Conservation (phyloP, 1,140 invertebrate genomes). For the Phthorimaea operculella region DNA sequence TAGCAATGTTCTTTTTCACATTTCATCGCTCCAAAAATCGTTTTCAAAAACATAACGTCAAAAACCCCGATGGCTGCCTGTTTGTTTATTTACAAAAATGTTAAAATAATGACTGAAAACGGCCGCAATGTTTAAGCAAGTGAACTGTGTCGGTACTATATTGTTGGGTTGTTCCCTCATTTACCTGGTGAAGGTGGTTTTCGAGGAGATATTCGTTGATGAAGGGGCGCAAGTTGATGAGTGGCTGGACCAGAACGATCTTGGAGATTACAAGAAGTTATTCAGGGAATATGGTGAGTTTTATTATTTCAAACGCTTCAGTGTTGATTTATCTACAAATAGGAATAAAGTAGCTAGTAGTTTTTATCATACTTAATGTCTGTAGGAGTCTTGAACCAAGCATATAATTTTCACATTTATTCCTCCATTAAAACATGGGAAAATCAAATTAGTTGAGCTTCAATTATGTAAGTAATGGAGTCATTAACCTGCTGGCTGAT, state of each 20-base stretch:
- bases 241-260: slow-evolving; percentile 77
- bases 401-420: too few relatives aligned
- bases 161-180: slow-evolving; percentile 42
- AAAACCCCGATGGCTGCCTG: slow-evolving; percentile 10
- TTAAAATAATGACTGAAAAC: slow-evolving; percentile 27
- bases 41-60: too few relatives aligned
- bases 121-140: slow-evolving; percentile 36
- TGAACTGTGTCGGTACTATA: slow-evolving; percentile 38
- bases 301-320: background rate
- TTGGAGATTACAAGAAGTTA: slow-evolving; percentile 74
- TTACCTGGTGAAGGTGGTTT: slow-evolving; percentile 40
- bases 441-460: too few relatives aligned
- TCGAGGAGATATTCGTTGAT: slow-evolving; percentile 58
- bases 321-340: background rate
- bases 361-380: too few relatives aligned
- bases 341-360: background rate
- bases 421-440: too few relatives aligned
- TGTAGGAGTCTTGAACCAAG: background rate
- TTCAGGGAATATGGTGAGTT: slow-evolving; percentile 78
- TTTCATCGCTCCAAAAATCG: too few relatives aligned
- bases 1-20: too few relatives aligned
- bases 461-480: too few relatives aligned
- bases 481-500: too few relatives aligned
- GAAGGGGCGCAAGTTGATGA: slow-evolving; percentile 73
- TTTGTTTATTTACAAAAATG: slow-evolving; percentile 16